Conservation (phyloP, 2,888 invertebrate species). For the Corbicula japonica region DNA sequence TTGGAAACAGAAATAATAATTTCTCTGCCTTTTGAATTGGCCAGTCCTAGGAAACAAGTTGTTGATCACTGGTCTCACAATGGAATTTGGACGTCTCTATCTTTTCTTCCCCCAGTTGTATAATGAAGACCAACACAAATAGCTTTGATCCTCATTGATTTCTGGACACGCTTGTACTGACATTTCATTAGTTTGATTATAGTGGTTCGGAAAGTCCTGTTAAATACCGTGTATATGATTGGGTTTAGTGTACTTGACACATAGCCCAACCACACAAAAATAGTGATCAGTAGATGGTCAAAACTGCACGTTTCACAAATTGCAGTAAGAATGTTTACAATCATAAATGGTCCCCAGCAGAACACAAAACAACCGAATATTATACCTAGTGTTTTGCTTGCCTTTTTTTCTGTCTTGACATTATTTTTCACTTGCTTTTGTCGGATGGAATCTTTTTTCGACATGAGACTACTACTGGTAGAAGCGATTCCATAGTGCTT, state of each 20-base stretch:
- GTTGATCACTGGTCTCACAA: slow-evolving; percentile 12
- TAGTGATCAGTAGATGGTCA: slow-evolving; percentile 86
- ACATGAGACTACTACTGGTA: slow-evolving; percentile 77
- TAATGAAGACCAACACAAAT: slow-evolving; percentile 50
- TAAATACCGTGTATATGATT: slow-evolving; percentile 86
- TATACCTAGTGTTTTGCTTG: slow-evolving; percentile 92
- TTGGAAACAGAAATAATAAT: too few relatives aligned
- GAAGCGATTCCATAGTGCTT: slow-evolving; percentile 77
- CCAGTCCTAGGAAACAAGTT: too few relatives aligned
- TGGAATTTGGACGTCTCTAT: slow-evolving; percentile 28
- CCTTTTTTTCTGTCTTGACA: slow-evolving; percentile 96
- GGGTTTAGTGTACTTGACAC: slow-evolving; percentile 86
- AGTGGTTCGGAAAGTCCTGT: slow-evolving; percentile 84
- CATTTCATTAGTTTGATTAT: slow-evolving; percentile 84
- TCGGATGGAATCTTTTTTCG: slow-evolving; percentile 73
- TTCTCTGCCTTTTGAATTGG: too few relatives aligned
- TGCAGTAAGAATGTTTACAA: slow-evolving; percentile 81
- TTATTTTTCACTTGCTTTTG: slow-evolving; percentile 67
- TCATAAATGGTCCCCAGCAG: slow-evolving; percentile 86
- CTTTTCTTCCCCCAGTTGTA: background rate
- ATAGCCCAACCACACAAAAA: slow-evolving; percentile 86
- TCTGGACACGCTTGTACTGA: slow-evolving; percentile 76
- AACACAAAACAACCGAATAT: slow-evolving; percentile 85
- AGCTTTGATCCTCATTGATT: slow-evolving; percentile 57
- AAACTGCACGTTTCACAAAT: slow-evolving; percentile 92